phyloP scores from a whole-genome alignment of 1,140 invertebrate genomes.

The Tyrophagus putrescentiae region DNA sequence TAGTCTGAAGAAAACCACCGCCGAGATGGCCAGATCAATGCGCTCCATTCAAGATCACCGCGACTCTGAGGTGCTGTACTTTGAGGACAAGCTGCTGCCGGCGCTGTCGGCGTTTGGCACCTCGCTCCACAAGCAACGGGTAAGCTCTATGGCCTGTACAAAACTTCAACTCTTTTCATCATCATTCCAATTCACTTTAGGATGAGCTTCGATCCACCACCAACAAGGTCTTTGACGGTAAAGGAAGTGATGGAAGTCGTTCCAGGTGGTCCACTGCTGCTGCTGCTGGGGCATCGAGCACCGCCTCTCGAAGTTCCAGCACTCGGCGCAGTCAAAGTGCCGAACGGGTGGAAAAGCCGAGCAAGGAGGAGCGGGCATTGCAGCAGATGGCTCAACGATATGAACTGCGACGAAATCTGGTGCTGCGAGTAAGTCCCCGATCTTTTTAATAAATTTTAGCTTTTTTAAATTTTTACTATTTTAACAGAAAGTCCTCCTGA shows the following conservation, averaged over 20 bases:
- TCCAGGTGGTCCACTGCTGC: not conserved
- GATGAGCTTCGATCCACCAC: not conserved
- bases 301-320: too few relatives aligned
- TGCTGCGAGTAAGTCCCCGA: not conserved
- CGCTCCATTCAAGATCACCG: conserved; percentile 2
- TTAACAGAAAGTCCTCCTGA: conserved; percentile 10
- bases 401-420: not conserved
- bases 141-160: too few relatives aligned
- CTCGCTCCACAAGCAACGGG: not conserved
- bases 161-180: not conserved
- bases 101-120: not conserved
- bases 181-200: not conserved
- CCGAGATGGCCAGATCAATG: not conserved
- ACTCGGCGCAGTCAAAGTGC: conserved; percentile 8
- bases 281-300: too few relatives aligned
- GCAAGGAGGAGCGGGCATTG: not conserved
- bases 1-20: not conserved
- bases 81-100: conserved; percentile 7
- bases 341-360: not conserved
- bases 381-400: not conserved
- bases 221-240: conserved; percentile 5
- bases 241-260: not conserved
- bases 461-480: not conserved
- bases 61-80: conserved; percentile 5
- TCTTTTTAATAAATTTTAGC: not conserved